Base-by-base conservation (phyloP, 2,113 vertebrate genomes). In the Delphinapterus leucas region DNA sequence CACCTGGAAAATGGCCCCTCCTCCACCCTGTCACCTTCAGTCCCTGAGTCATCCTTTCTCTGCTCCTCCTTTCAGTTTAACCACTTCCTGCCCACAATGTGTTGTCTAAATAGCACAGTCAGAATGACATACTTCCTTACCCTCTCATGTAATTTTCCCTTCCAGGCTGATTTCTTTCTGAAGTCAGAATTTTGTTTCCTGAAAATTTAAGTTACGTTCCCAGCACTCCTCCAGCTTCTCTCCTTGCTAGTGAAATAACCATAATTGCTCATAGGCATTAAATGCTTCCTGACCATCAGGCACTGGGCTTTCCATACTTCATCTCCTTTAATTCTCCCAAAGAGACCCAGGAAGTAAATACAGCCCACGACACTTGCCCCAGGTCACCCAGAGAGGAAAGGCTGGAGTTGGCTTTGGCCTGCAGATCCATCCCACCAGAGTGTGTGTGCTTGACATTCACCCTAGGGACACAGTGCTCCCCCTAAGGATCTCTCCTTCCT, bases 1-100 rank as follows among this genome's bases (percentile, higher is more conserved):
- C 31, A 74, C 44, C 95, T 88, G 90, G 49, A 71, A 18, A 44
- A 33, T 1, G 4, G 23, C 38, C 11, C 63, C 20, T 61, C 26
- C 38, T 23, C 88, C 60, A 21, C 20, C 5, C 20, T 93, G 77
- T 61, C 76, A 65, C 10, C 4, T 7, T 85, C 60, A 93, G 63
- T 76, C 85, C 88, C 84, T 74, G 60, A 94, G 95, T 97, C 90
- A 91, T 41, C 31, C 26, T 96, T 26, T 28, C 21, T 67, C 44
- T 44, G 61, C 67, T 68, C 95, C 49, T 44, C 38, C 58, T 73
- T 85, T 77, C 55, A 73, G 53, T 88, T 88, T 96, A 96, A 96
- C 96, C 93, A 92, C 97, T 96, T 98, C 97, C 96, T 97, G 98
- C 58, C 77, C 49, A 18, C 81, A 90, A 47, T 93, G 85, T 70